Evolutionary conservation across 2,797 vertebrate genomes (phyloP).

Genomic region (Xiphorhynchus erythropygius): DNA sequence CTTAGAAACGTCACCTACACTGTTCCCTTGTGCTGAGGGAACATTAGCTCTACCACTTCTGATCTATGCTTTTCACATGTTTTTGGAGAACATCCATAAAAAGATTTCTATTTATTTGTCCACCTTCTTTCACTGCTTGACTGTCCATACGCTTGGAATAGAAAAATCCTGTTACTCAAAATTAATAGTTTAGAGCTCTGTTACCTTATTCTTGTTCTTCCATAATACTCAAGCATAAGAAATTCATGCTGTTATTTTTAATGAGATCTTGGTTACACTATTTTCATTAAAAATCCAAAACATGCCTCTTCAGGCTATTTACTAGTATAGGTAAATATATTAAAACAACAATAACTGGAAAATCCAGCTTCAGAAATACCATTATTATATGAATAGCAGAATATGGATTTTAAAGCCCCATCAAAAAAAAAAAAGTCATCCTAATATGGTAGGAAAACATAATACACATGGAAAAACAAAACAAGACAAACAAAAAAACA

Average conservation of each 20-base stretch:
- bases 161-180: not conserved
- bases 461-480: too few species aligned
- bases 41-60: not conserved
- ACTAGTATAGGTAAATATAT: not conserved
- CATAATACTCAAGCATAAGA: not conserved
- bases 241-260: not conserved
- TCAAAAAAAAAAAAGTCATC: too few species aligned
- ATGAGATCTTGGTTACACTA: not conserved
- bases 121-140: not conserved
- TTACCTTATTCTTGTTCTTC: not conserved
- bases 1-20: not conserved
- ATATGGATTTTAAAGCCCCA: too few species aligned
- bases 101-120: not conserved
- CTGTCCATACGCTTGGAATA: not conserved
- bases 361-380: not conserved
- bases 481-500: too few species aligned
- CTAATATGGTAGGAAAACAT: too few species aligned
- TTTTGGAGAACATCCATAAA: not conserved
- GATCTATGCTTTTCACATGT: not conserved
- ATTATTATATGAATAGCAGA: too few species aligned
- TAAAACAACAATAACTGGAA: not conserved
- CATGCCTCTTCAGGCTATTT: not conserved
- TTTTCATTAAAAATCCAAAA: not conserved
- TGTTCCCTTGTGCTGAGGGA: not conserved
- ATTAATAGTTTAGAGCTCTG: not conserved